A percentile compares a stretch with the other conserved stretches of the same genome.
phyloP scores from a whole-genome alignment of 2,113 vertebrate species.

The Cynopterus brachyotis region DNA sequence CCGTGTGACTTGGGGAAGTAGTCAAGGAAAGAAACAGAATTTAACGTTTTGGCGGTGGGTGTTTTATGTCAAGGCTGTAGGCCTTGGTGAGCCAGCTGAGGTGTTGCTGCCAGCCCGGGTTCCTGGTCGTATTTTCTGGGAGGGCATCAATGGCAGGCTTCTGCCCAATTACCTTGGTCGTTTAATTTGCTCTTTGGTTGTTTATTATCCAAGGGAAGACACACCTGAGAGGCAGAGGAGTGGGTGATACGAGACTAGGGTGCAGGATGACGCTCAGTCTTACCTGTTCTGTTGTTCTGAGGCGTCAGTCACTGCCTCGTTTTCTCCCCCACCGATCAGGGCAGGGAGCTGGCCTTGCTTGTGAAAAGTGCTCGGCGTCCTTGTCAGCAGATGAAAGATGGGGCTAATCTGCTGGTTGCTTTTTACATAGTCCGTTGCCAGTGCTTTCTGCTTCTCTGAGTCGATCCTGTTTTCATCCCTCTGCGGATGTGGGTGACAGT shows the following conservation, averaged over 20 bases:
- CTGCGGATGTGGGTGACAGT: background rate
- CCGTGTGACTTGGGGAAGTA: background rate
- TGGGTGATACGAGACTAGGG: accelerated
- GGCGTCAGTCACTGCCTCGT: background rate
- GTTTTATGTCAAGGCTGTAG: background rate
- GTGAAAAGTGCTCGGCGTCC: background rate
- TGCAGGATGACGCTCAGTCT: background rate
- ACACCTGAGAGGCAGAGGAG: background rate
- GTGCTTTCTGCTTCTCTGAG: background rate
- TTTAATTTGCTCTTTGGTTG: background rate
- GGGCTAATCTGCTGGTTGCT: too few species aligned
- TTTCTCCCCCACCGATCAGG: background rate
- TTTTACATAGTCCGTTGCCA: background rate
- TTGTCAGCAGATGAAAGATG: background rate
- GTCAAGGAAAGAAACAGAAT: background rate
- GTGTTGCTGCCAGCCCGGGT: background rate
- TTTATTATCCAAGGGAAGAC: background rate
- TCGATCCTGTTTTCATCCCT: background rate
- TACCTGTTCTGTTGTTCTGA: accelerated
- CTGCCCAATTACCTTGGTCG: accelerated
- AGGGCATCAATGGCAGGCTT: background rate
- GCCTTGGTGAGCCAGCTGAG: background rate
- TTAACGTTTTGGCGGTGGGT: background rate
- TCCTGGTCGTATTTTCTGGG: accelerated
- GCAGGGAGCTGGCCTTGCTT: background rate